phyloP scores from a whole-genome alignment of 2,888 invertebrate species.

The Ophonus ardosiacus region DNA sequence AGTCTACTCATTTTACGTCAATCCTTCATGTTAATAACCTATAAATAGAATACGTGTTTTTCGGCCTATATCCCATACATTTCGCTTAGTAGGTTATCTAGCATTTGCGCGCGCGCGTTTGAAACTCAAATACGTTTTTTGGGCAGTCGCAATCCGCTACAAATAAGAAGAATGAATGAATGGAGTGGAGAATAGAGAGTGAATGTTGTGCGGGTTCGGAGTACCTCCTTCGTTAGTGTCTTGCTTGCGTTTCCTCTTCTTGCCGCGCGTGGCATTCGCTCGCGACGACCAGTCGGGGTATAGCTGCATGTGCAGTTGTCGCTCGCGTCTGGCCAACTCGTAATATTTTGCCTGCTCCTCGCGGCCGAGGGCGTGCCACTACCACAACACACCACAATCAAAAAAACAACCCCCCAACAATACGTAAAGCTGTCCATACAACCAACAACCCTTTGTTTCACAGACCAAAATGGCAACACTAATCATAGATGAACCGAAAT shows the following conservation, averaged over 20 bases:
- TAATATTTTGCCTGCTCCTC: constrained; percentile 99
- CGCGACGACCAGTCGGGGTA: constrained; percentile 99
- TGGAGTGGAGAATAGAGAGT: constrained; percentile 10
- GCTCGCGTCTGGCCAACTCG: constrained; percentile 98
- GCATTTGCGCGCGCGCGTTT: constrained; percentile 32
- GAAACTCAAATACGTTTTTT: neutral
- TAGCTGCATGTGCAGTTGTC: constrained; percentile 99
- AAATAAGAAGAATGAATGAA: constrained; percentile 34
- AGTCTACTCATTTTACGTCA: too few relatives aligned
- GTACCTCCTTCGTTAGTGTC: constrained; percentile 98
- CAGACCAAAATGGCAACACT: neutral
- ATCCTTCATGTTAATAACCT: too few relatives aligned
- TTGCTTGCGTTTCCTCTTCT: constrained; percentile 99
- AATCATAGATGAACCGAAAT: too few relatives aligned
- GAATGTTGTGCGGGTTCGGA: neutral
- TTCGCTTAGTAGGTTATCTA: constrained; percentile 14
- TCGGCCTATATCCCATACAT: too few relatives aligned
- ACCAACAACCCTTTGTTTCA: neutral
- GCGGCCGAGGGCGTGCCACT: constrained; percentile 99
- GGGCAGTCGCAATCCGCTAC: constrained; percentile 15
- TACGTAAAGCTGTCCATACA: neutral
- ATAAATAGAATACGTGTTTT: too few relatives aligned
- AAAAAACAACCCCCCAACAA: constrained; percentile 73
- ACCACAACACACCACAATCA: constrained; percentile 73
- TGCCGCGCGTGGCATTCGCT: constrained; percentile 99